phyloP scores from a whole-genome alignment of 2,888 invertebrate species.

The Leptinotarsa peninsularis region DNA sequence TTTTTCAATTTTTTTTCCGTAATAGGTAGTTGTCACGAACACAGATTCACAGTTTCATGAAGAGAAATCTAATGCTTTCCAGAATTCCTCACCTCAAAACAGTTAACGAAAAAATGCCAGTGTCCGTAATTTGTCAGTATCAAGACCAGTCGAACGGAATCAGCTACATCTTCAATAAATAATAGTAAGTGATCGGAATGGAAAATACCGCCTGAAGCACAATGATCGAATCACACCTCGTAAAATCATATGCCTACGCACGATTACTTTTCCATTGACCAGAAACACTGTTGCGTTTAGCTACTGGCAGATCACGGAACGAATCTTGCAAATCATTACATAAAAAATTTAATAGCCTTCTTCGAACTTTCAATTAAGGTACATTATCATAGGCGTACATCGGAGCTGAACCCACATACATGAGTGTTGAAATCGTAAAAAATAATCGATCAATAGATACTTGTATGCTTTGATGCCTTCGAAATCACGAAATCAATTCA shows the following conservation, averaged over 20 bases:
- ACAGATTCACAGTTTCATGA: too few species aligned
- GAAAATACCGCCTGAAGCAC: conserved; percentile 16
- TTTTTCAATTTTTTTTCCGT: too few species aligned
- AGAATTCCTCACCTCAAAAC: too few species aligned
- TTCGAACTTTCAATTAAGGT: conserved; percentile 30
- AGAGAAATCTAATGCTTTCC: too few species aligned
- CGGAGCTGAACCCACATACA: conserved; percentile 27
- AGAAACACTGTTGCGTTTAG: conserved; percentile 2
- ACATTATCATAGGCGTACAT: conserved; percentile 31
- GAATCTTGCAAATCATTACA: conserved; percentile 30
- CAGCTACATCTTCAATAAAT: neutral
- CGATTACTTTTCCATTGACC: neutral
- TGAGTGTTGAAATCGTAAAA: conserved; percentile 10
- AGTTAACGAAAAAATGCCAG: too few species aligned
- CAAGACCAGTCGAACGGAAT: too few species aligned
- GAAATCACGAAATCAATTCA: too few species aligned
- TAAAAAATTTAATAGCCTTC: conserved; percentile 31
- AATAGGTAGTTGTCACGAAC: too few species aligned
- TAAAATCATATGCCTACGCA: conserved; percentile 15
- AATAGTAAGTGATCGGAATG: neutral
- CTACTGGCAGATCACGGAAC: conserved; percentile 17
- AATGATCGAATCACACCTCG: conserved; percentile 15
- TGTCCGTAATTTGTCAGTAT: too few species aligned
- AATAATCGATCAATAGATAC: neutral
- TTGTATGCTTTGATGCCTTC: neutral